Base-by-base conservation (phyloP, 2,888 invertebrate genomes). In the Resseliella maxima region DNA sequence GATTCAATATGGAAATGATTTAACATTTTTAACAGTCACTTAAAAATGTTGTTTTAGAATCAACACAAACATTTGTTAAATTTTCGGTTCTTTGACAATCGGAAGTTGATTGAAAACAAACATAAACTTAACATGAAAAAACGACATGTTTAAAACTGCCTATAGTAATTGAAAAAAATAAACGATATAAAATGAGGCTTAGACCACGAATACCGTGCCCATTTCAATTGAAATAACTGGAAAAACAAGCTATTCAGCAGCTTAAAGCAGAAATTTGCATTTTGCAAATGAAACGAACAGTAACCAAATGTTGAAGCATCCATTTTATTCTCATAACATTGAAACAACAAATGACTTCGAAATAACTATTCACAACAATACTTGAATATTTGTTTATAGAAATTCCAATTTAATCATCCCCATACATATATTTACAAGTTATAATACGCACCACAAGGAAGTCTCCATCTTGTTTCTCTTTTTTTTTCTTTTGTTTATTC, bases 391-490 rank as follows among this genome's bases (percentile, higher is more conserved):
- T n/a, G n/a, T 50, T 18, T 41, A 41, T 35, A 31, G 2, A 31
- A 72, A 72, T 72, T 31, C 72, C 72, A 72, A 72, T 72, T 72
- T 72, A 27, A 72, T 72, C 72, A 72, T 72, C 72, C 72, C 72
- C 72, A 72, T 72, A 5, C 72, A 35, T 31, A 15, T 15, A 72
- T 72, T 72, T 35, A 27, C 72, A 35, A 35, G 31, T 27, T 15
- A 27, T 31, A 72, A 15, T 18, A 18, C 18, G 6, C 15, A 72
- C 72, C 27, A 15, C 72, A 72, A 72, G 72, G 12, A 72, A 72
- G 31, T 72, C 72, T 31, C 31, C 72, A 72, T 72, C 72, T 72
- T 72, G 72, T 31, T 72, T 72, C 24, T 50, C 15, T 31, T 31
- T 72, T 31, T 59, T 50, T 15, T 31, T 31, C 31, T 31, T 59